Evolutionary conservation across 1,140 invertebrate species (phyloP).

Genomic region (Vanessa atalanta): DNA sequence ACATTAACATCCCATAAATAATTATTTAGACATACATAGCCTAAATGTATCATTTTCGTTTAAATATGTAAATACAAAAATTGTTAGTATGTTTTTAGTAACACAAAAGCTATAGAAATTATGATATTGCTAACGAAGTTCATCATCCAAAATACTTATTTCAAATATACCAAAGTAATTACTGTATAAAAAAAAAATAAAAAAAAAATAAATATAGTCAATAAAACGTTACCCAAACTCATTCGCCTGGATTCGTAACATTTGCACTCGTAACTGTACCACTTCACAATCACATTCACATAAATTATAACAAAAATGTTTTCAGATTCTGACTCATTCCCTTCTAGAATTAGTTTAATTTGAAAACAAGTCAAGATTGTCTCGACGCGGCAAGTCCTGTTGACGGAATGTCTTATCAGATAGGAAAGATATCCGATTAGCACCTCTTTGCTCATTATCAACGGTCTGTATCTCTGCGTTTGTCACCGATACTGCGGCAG

Average conservation of each 20-base stretch:
- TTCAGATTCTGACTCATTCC: neutral
- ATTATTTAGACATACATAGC: too few relatives aligned
- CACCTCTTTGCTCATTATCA: conserved; percentile 20
- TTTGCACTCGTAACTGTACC: neutral
- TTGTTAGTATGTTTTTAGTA: too few relatives aligned
- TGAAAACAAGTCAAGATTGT: conserved; percentile 22
- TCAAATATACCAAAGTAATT: too few relatives aligned
- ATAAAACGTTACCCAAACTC: too few relatives aligned
- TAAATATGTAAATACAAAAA: too few relatives aligned
- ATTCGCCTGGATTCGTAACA: neutral
- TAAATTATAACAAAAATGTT: neutral
- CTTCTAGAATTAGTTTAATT: conserved; percentile 9
- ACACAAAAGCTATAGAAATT: too few relatives aligned
- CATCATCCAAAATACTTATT: too few relatives aligned
- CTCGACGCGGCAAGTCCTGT: conserved; percentile 10
- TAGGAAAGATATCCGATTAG: conserved; percentile 24
- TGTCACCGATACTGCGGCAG: conserved; percentile 4
- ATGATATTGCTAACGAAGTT: too few relatives aligned
- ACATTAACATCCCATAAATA: too few relatives aligned
- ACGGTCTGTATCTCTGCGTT: neutral
- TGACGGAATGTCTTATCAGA: conserved; percentile 32
- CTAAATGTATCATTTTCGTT: too few relatives aligned
- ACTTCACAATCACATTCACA: neutral
- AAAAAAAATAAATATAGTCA: too few relatives aligned
- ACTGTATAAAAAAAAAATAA: too few relatives aligned